phyloP scores from a whole-genome alignment of 2,113 vertebrate species.

The Nettapus auritus region DNA sequence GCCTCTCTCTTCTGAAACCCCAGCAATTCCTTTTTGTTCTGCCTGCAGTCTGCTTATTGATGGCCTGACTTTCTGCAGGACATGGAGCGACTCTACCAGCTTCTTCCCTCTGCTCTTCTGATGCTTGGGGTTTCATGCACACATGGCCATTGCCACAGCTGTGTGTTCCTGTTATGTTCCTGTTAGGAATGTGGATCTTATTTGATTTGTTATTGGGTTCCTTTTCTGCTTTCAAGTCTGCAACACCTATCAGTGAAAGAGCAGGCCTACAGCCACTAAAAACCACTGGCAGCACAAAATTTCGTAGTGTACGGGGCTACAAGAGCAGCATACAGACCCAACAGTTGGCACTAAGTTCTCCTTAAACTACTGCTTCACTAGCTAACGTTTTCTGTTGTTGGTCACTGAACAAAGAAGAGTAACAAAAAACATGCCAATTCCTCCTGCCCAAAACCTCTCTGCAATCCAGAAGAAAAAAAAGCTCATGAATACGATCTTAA shows the following conservation, averaged over 20 bases:
- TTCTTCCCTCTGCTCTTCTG: not conserved
- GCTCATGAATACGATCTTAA: not conserved
- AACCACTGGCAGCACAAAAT: not conserved
- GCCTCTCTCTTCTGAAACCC: not conserved
- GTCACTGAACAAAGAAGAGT: not conserved
- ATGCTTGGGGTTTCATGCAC: not conserved
- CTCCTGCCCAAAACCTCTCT: not conserved
- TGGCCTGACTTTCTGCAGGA: not conserved
- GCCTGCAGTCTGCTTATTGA: not conserved
- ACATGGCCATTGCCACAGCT: not conserved
- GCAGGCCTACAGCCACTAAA: not conserved
- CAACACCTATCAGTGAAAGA: not conserved
- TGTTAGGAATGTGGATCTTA: not conserved
- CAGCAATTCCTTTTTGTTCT: not conserved
- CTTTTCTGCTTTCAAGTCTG: not conserved
- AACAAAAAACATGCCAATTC: not conserved
- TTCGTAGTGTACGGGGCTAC: accelerated
- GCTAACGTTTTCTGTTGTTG: not conserved
- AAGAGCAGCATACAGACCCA: not conserved
- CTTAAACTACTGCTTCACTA: not conserved
- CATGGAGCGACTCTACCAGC: not conserved
- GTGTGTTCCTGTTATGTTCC: not conserved
- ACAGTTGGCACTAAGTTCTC: not conserved
- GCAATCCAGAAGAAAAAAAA: not conserved
- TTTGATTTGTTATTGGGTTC: not conserved